Conservation (phyloP, 1,140 invertebrate genomes). For the Elymnias hypermnestra region DNA sequence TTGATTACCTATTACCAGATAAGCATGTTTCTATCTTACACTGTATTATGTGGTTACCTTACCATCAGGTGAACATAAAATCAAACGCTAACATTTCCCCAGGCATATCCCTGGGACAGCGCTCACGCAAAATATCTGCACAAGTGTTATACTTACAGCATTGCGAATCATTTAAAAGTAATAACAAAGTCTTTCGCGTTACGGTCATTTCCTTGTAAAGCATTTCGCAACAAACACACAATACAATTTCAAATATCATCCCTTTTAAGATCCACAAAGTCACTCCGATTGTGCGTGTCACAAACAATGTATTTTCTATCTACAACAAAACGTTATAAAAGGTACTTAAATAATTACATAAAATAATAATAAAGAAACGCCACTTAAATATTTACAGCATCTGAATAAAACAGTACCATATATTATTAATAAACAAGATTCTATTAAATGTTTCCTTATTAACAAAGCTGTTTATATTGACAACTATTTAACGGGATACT, state of each 20-base stretch:
- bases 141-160: slow-evolving; percentile 9
- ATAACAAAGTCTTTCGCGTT: slow-evolving; percentile 1
- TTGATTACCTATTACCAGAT: no score
- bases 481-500: no score
- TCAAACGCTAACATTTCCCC: no score
- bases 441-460: no score
- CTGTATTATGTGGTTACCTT: no score
- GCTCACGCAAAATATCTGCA: neutral
- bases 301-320: neutral
- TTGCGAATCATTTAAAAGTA: neutral
- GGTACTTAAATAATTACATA: neutral
- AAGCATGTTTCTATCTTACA: no score
- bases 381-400: neutral
- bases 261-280: slow-evolving; percentile 11
- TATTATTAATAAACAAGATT: no score
- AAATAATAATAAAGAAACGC: no score
- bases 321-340: neutral
- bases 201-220: slow-evolving; percentile 2
- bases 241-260: slow-evolving; percentile 9
- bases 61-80: no score
- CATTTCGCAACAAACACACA: slow-evolving; percentile 11
- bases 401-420: neutral
- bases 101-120: no score
- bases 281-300: slow-evolving; percentile 5
- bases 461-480: neutral